These are phyloP conservation scores for Aplysina aerophoba DNA, from an alignment of 37 sponge, comb jelly and placozoan genomes.

Conservation along the genomic window DNA sequence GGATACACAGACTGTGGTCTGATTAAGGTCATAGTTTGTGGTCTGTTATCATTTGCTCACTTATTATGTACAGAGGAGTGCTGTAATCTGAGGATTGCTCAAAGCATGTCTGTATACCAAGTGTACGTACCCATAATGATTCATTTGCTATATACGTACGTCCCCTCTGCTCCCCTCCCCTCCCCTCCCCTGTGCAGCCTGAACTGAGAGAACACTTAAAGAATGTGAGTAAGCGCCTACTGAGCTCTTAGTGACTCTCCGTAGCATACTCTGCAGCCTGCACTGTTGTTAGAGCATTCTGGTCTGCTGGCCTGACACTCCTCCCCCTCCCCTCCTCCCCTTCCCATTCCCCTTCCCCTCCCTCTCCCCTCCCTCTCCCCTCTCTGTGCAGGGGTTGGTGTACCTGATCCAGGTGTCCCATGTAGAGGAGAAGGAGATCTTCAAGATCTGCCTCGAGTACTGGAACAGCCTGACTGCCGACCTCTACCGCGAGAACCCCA, in stretches of 20 bases:
- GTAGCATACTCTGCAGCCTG: too few relatives aligned
- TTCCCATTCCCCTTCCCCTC: background rate
- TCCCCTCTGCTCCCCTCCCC: background rate
- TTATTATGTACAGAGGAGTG: too few relatives aligned
- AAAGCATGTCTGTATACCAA: too few relatives aligned
- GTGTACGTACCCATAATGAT: too few relatives aligned
- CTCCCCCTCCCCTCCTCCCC: too few relatives aligned
- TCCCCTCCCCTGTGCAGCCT: conserved; percentile 12
- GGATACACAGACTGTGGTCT: too few relatives aligned
- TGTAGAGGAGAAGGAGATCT: conserved; percentile 98
- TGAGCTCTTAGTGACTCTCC: too few relatives aligned
- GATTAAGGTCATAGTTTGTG: too few relatives aligned
- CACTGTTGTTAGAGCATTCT: too few relatives aligned
- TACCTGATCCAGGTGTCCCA: conserved; percentile 95
- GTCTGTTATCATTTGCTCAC: too few relatives aligned
- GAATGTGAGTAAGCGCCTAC: conserved; percentile 42
- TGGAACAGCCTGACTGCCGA: conserved; percentile 96
- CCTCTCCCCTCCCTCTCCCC: background rate
- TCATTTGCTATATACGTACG: background rate
- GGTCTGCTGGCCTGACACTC: background rate
- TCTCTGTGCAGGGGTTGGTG: conserved; percentile 86
- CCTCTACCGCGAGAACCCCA: conserved; percentile 91
- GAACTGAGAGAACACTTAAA: conserved; percentile 61
- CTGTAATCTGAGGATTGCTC: too few relatives aligned
- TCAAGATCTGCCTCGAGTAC: conserved; percentile 99